Evolutionary conservation across 2,113 vertebrate genomes (phyloP).

Genomic region (Carassius carassius): DNA sequence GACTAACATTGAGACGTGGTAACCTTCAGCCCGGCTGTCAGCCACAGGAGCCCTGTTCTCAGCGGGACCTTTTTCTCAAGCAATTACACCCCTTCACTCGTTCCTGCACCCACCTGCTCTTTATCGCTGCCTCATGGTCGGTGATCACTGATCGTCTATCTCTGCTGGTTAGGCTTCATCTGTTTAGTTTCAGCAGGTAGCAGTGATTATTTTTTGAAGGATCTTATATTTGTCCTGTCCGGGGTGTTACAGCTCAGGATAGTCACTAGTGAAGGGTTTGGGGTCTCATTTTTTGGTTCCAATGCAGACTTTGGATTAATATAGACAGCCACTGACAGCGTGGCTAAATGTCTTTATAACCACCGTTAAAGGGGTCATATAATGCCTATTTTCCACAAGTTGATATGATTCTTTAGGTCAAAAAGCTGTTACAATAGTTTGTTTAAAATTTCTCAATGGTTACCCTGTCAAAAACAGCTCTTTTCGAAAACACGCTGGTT

Average conservation of each 20-base stretch:
- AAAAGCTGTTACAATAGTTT: too few relatives aligned
- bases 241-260: neutral
- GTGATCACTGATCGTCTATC: neutral
- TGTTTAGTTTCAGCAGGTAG: neutral
- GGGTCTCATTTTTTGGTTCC: neutral
- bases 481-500: too few relatives aligned
- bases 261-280: neutral
- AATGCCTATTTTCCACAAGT: too few relatives aligned
- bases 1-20: neutral
- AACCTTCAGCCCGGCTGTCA: conserved; percentile 45
- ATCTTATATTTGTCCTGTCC: neutral
- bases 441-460: too few relatives aligned
- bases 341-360: neutral
- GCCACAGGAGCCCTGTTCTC: conserved; percentile 41
- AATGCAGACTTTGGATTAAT: neutral
- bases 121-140: neutral
- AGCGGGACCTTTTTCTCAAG: neutral
- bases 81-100: conserved; percentile 29
- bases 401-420: too few relatives aligned
- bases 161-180: neutral
- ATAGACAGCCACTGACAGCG: neutral
- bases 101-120: neutral
- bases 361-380: neutral
- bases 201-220: neutral
- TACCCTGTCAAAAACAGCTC: too few relatives aligned